Evolutionary conservation across 2,888 invertebrate species (phyloP).

Genomic region (Drosophila eohydei): DNA sequence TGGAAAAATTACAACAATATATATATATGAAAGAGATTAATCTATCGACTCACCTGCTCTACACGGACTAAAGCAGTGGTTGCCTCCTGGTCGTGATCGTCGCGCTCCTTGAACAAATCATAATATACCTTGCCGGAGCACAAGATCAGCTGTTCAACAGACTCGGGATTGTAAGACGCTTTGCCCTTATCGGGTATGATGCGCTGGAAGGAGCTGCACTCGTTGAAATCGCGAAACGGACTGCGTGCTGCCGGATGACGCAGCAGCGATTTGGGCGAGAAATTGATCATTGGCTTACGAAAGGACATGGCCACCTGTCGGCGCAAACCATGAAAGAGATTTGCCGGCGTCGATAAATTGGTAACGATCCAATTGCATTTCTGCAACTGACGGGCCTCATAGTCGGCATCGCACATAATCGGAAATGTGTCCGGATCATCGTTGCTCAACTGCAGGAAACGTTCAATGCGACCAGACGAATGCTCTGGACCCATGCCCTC

Average conservation of each 20-base stretch:
- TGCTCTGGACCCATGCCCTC: conserved; percentile 97
- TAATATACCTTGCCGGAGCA: conserved; percentile 94
- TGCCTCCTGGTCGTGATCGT: conserved; percentile 88
- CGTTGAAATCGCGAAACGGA: conserved; percentile 95
- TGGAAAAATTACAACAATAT: background rate
- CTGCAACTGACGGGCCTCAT: conserved; percentile 95
- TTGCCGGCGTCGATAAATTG: conserved; percentile 97
- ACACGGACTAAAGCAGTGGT: conserved; percentile 92
- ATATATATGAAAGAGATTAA: background rate
- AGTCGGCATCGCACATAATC: conserved; percentile 91
- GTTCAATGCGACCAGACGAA: conserved; percentile 88
- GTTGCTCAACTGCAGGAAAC: conserved; percentile 95
- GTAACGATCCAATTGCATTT: conserved; percentile 98
- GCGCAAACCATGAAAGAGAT: conserved; percentile 97
- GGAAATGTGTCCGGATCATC: conserved; percentile 98
- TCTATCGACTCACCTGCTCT: conserved; percentile 88
- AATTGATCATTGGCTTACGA: conserved; percentile 97
- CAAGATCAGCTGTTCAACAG: conserved; percentile 90
- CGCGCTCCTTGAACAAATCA: conserved; percentile 89
- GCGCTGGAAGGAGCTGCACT: conserved; percentile 90
- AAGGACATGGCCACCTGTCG: conserved; percentile 97
- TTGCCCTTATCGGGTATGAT: conserved; percentile 87
- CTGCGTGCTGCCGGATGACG: conserved; percentile 97
- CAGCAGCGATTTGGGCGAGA: conserved; percentile 98
- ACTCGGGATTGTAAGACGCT: conserved; percentile 86